phyloP scores from a whole-genome alignment of 2,113 vertebrate species.

The Melanerpes aurifrons region DNA sequence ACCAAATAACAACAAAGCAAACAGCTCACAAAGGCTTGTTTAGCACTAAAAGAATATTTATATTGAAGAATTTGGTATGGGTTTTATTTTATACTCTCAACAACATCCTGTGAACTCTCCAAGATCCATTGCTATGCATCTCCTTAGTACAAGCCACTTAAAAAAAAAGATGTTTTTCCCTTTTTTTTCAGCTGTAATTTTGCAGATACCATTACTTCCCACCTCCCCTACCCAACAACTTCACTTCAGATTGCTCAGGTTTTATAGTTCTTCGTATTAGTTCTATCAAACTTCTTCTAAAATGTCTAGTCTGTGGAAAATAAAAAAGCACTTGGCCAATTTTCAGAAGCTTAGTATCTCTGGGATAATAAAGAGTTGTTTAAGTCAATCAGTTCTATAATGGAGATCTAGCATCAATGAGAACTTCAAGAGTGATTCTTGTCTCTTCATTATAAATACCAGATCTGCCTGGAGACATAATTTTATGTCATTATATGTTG shows the following conservation, averaged over 20 bases:
- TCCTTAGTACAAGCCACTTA: background rate
- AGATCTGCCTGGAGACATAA: constrained; percentile 17
- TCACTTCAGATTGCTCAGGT: background rate
- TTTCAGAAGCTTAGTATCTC: background rate
- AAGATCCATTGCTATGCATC: accelerated
- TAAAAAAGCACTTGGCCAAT: background rate
- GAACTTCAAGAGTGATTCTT: background rate
- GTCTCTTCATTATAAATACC: background rate
- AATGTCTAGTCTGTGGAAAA: background rate
- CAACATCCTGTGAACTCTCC: background rate
- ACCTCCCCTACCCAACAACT: background rate
- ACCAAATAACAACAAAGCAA: background rate
- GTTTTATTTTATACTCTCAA: background rate
- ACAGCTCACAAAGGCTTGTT: background rate
- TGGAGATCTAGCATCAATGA: background rate
- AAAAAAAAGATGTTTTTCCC: background rate
- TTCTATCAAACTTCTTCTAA: background rate
- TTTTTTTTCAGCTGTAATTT: background rate
- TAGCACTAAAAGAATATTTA: background rate
- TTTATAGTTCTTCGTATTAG: background rate
- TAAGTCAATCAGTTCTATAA: constrained; percentile 8
- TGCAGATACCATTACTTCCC: background rate
- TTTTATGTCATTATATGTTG: constrained; percentile 18
- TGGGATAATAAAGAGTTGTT: background rate
- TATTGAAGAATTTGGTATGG: background rate